Evolutionary conservation across 2,113 vertebrate species (phyloP).

Genomic region (Dromas ardeola): DNA sequence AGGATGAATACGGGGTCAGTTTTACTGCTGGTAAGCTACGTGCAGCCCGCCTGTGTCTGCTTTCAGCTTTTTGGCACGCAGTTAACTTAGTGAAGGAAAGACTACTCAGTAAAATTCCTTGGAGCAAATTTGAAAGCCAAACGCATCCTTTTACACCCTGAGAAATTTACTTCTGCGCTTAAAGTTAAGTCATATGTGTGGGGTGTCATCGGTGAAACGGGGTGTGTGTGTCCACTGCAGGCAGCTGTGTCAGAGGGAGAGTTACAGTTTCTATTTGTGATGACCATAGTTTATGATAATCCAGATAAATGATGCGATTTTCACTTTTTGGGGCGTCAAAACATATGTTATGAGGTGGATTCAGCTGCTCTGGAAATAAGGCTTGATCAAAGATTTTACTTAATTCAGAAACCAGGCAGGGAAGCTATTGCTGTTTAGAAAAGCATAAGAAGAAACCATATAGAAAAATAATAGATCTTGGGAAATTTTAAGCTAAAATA

Average conservation of each 20-base stretch:
- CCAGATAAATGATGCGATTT: not conserved
- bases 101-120: not conserved
- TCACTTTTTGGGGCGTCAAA: not conserved
- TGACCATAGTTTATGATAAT: not conserved
- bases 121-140: not conserved
- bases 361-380: not conserved
- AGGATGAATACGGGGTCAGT: slow-evolving; percentile 14
- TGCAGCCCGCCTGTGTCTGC: not conserved
- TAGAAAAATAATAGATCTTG: not conserved
- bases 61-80: not conserved
- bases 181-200: not conserved
- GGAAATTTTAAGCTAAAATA: not conserved
- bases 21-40: slow-evolving; percentile 46
- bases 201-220: not conserved
- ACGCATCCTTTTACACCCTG: not conserved
- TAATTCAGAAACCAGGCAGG: not conserved
- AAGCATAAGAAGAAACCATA: not conserved
- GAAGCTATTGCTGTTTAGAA: not conserved
- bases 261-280: not conserved
- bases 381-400: not conserved
- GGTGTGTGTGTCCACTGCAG: not conserved
- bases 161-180: not conserved
- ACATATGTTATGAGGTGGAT: not conserved
- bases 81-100: not conserved
- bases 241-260: not conserved